Base-by-base conservation (phyloP, 1,140 invertebrate genomes). In the Nasonia vitripennis region DNA sequence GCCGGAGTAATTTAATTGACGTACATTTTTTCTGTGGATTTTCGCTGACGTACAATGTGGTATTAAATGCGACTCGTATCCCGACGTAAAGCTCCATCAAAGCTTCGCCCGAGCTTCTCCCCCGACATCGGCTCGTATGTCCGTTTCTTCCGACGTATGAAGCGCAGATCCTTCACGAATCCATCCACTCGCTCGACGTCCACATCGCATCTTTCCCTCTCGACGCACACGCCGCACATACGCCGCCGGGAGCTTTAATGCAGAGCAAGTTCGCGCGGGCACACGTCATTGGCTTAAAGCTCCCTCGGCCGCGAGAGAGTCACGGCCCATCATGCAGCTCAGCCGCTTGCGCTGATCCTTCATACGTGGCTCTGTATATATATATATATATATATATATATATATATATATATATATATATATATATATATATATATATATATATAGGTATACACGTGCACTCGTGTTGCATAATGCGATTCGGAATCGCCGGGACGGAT, bases 261-360 rank as follows among this genome's bases (percentile, higher is more conserved):
- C 74, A 51, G 34, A 74, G 34, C 75, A 20, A 23, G 41, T 37
- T 37, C 34, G 34, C 2, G 34, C 34, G 34, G 34, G 34, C 34
- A 37, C 34, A 37, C 41, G 17, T 77, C 74, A 55, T 78, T 55
- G 45, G 77, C 27, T 68, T 14, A 80, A 80, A 80, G 62, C 78
- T 67, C 37, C 34, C 68, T 77, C 79, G 55, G 81, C 78, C 41
- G 78, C 75, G 37, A 77, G 73, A 2, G 78, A 20, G 68, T 67
- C 17, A 67, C 62, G 83, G n/a, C 41, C 51, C 67, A 45, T 62
- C 27, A 55, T 74, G 51, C n/a, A 34, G n/a, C 23, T n/a, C 37
- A 34, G 10, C 12, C 45, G n/a, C 51, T 55, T 34, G 23, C 27
- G 27, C 31, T 71, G 27, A 71, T 71, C 68, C 68, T 71, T 34